Evolutionary conservation across 2,113 vertebrate genomes (phyloP), one percentile per base, ranked within the genome.

Genomic region (Misgurnus anguillicaudatus): DNA sequence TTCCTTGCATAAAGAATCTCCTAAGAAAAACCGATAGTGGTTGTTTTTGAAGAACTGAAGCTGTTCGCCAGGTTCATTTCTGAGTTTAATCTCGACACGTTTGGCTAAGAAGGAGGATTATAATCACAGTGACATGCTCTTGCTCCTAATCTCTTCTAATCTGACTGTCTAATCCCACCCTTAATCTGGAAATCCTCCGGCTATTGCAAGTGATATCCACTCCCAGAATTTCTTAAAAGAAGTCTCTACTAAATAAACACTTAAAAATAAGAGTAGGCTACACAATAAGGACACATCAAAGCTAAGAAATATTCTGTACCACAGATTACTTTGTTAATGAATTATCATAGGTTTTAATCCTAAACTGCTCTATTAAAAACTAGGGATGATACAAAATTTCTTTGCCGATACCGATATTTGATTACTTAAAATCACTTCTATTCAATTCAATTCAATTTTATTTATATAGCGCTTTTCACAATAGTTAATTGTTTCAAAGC

Each of bases 111-210:
- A 65, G 48, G 19, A 21, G 70, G 79, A 81, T 83, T 83, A 83
- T 64, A 83, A 68, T 78, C 70, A 64, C 70, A 75, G 61, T 83
- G 84, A 83, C 81, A 85, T 72, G 80, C 75, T 81, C 77, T 47
- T 19, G 42, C 76, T 70, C 68, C 39, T 80, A 83, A 83, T 85
- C 84, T 79, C 75, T 75, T 24, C 69, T 81, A 85, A 83, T 83
- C 81, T 80, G 24, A 74, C 48, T 21, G 58, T 83, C 81, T 83
- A 81, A 62, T 62, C 75, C 61, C 72, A 78, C 38, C 39, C 75
- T 75, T 81, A 81, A 85, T 83, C 84, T 75, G 78, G 71, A 81
- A 81, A 85, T 83, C 81, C 84, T 76, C 72, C 75, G 75, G 66
- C 19, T 58, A 57, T 53, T 14, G 79, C 65, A 72, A 83, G 38